Conservation (phyloP, 2,888 invertebrate species). For the Agrotis puta region DNA sequence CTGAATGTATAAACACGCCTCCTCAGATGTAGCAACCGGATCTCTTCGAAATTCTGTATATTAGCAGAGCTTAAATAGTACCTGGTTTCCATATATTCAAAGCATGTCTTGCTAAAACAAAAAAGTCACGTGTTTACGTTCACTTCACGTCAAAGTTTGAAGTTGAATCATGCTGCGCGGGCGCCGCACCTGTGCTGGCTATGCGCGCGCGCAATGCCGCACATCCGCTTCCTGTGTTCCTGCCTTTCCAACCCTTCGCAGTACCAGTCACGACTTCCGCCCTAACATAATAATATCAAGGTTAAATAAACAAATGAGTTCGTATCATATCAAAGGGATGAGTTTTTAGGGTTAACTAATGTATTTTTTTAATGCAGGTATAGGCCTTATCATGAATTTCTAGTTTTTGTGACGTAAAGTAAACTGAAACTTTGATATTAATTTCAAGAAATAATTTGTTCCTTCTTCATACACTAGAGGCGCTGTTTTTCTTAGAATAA, state of each 20-base stretch:
- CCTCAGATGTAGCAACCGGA: slow-evolving; percentile 36
- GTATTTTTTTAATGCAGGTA: slow-evolving; percentile 13
- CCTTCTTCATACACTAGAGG: no score
- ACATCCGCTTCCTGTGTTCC: slow-evolving; percentile 88
- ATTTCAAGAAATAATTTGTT: no score
- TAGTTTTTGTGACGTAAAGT: no score
- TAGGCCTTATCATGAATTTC: no score
- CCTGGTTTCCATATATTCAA: slow-evolving; percentile 35
- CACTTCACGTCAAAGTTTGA: slow-evolving; percentile 71
- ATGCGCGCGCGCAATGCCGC: slow-evolving; percentile 70
- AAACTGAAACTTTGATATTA: no score
- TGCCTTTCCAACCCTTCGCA: slow-evolving; percentile 74
- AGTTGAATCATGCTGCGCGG: slow-evolving; percentile 68
- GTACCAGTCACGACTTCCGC: slow-evolving; percentile 74
- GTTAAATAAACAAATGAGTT: slow-evolving; percentile 59
- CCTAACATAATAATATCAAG: slow-evolving; percentile 62
- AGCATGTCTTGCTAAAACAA: slow-evolving; percentile 33
- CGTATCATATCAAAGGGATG: slow-evolving; percentile 24
- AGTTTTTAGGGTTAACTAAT: slow-evolving; percentile 28
- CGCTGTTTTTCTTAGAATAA: no score
- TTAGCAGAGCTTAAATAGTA: slow-evolving; percentile 17
- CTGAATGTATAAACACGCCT: slow-evolving; percentile 14
- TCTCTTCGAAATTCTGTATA: slow-evolving; percentile 33
- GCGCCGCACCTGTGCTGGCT: slow-evolving; percentile 67
- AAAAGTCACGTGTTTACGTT: slow-evolving; percentile 71